Percentiles rank a stretch among this genome's conserved stretches.
Conservation (phyloP, 2,113 vertebrate species). For the Campylomormyrus tamandua region DNA sequence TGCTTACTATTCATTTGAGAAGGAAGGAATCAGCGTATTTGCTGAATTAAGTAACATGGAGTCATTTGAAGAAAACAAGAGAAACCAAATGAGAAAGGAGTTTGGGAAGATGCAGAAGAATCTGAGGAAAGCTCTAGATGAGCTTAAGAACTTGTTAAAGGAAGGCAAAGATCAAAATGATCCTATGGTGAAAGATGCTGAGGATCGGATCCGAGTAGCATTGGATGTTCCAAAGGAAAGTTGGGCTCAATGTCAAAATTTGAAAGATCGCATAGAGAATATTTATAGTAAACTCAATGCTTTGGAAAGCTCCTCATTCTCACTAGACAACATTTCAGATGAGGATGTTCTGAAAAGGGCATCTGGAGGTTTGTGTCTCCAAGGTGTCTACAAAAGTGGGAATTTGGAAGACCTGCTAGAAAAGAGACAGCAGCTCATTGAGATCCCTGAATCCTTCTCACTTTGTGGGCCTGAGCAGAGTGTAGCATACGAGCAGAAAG, state of each 20-base stretch:
- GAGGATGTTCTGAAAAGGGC: constrained; percentile 38
- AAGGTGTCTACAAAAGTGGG: constrained; percentile 49
- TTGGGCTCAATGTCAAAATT: not conserved
- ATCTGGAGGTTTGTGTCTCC: constrained; percentile 53
- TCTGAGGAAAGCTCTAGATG: not conserved
- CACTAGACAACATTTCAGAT: constrained; percentile 26
- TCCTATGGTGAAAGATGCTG: not conserved
- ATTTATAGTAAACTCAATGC: not conserved
- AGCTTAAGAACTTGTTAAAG: not conserved
- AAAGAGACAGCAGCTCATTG: constrained; percentile 46
- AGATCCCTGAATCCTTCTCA: constrained; percentile 32
- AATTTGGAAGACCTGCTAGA: not conserved
- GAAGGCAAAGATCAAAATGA: constrained; percentile 11
- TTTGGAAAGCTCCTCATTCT: not conserved
- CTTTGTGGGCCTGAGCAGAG: constrained; percentile 29
- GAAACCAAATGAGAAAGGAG: too few species aligned
- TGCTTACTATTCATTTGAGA: too few species aligned
- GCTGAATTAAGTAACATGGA: too few species aligned
- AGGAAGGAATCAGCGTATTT: too few species aligned
- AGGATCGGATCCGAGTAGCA: not conserved
- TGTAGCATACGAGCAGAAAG: constrained; percentile 12
- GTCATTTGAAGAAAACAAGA: too few species aligned
- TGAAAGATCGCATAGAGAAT: constrained; percentile 11
- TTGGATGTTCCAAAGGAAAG: not conserved
- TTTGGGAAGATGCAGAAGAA: not conserved